Evolutionary conservation across 2,888 invertebrate genomes (phyloP).

Genomic region (Choreutis nemorana): DNA sequence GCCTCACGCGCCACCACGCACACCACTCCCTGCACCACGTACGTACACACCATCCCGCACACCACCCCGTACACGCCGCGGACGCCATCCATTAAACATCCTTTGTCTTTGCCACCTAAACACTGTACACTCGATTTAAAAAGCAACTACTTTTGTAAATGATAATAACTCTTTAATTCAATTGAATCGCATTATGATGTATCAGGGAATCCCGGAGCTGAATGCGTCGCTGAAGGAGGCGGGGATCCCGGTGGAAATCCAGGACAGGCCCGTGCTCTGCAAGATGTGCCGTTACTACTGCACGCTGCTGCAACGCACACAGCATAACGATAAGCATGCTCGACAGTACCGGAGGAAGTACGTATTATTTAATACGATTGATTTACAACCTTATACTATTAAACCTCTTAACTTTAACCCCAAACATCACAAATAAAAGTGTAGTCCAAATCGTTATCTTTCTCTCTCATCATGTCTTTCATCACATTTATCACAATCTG

Average conservation of each 20-base stretch:
- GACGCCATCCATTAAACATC: not conserved
- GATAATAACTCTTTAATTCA: no score
- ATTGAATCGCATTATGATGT: no score
- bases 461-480: no score
- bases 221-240: conserved; percentile 67
- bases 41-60: conserved; percentile 69
- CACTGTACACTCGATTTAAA: no score
- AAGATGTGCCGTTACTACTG: conserved; percentile 84
- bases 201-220: conserved; percentile 59
- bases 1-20: conserved; percentile 28
- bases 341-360: conserved; percentile 39
- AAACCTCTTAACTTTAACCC: no score
- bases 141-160: no score
- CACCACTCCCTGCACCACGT: conserved; percentile 34
- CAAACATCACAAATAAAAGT: no score
- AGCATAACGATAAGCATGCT: conserved; percentile 64
- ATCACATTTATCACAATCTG: no score
- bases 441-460: no score
- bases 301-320: conserved; percentile 72
- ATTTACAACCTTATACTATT: not conserved
- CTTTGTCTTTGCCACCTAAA: not conserved
- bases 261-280: conserved; percentile 78
- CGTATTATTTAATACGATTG: no score
- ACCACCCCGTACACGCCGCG: conserved; percentile 21
- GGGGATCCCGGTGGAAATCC: conserved; percentile 73